Evolutionary conservation across 1,140 invertebrate genomes (phyloP).

Genomic region (Carposina sasakii): DNA sequence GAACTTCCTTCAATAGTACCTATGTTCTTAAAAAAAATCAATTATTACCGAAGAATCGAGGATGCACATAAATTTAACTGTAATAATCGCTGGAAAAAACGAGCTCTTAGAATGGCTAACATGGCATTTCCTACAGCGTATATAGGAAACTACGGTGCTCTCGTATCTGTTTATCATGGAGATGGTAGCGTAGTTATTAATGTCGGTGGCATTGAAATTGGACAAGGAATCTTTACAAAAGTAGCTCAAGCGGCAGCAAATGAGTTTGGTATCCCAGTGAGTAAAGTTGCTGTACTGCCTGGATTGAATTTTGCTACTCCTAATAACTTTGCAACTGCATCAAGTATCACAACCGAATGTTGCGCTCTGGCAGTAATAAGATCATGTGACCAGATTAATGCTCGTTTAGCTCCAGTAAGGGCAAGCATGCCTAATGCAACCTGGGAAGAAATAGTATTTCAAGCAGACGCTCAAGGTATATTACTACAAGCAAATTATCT

Average conservation of each 20-base stretch:
- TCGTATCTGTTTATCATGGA: slow-evolving; percentile 76
- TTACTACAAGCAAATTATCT: slow-evolving; percentile 26
- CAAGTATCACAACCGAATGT: slow-evolving; percentile 28
- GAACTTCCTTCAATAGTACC: slow-evolving; percentile 19
- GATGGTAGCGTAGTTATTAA: slow-evolving; percentile 67
- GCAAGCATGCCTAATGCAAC: slow-evolving; percentile 71
- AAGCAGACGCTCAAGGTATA: slow-evolving; percentile 49
- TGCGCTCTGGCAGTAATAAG: slow-evolving; percentile 70
- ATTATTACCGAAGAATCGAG: slow-evolving; percentile 70
- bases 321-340: slow-evolving; percentile 24
- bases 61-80: slow-evolving; percentile 74
- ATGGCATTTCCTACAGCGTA: slow-evolving; percentile 74
- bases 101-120: slow-evolving; percentile 73
- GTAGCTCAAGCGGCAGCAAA: slow-evolving; percentile 27
- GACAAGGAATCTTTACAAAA: slow-evolving; percentile 20
- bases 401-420: slow-evolving; percentile 76
- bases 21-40: slow-evolving; percentile 33
- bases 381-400: slow-evolving; percentile 76
- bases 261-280: slow-evolving; percentile 25
- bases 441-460: slow-evolving; percentile 76
- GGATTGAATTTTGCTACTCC: slow-evolving; percentile 22
- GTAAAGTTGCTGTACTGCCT: slow-evolving; percentile 19
- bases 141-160: slow-evolving; percentile 71
- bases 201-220: neutral
- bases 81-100: slow-evolving; percentile 80